Evolutionary conservation across 2,797 vertebrate genomes (phyloP).

Genomic region (Sarcoramphus papa): DNA sequence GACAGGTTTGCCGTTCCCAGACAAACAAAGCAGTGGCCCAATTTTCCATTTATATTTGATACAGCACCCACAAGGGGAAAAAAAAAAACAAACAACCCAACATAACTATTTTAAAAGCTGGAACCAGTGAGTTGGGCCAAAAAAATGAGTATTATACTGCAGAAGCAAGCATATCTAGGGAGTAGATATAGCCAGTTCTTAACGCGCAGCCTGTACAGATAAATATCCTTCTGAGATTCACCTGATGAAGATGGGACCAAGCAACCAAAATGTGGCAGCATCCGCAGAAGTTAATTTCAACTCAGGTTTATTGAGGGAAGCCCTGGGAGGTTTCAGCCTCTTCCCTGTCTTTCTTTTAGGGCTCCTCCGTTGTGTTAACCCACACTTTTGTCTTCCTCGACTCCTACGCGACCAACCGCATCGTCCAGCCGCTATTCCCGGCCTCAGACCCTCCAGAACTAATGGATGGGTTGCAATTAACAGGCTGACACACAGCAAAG

Average conservation of each 20-base stretch:
- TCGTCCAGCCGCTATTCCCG: rapidly evolving
- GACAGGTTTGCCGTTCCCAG: not conserved
- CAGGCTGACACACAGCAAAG: not conserved
- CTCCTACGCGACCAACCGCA: not conserved
- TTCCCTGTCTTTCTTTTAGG: not conserved
- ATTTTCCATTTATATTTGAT: not conserved
- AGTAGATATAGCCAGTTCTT: not conserved
- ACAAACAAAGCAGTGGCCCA: not conserved
- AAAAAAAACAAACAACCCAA: too few relatives aligned
- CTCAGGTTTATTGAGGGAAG: not conserved
- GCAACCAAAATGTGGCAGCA: not conserved
- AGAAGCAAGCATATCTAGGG: not conserved
- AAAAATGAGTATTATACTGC: not conserved
- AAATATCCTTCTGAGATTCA: not conserved
- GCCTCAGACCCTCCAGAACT: not conserved
- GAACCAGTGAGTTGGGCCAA: rapidly evolving
- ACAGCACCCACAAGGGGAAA: not conserved
- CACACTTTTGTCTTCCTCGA: rapidly evolving
- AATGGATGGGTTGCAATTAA: not conserved
- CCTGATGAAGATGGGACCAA: not conserved
- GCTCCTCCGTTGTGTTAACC: rapidly evolving
- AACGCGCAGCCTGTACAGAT: not conserved
- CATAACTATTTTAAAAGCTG: not conserved
- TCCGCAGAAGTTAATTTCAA: not conserved
- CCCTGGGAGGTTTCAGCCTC: not conserved